Base-by-base conservation (phyloP, 2,797 vertebrate species). In the Parotocinclus haroldoi region DNA sequence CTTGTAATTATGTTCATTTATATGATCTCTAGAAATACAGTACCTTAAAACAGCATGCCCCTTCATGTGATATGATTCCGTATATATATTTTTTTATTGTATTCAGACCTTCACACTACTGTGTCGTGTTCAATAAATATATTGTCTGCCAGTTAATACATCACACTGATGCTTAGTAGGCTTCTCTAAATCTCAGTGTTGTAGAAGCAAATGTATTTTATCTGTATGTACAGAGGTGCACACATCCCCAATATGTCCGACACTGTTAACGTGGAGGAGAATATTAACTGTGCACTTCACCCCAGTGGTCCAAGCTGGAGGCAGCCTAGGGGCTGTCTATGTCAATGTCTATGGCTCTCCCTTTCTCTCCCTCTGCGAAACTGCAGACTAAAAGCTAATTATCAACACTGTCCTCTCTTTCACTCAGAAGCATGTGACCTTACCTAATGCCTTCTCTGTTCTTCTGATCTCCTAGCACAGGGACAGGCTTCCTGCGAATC, bases 331-430 rank as follows among this genome's bases (percentile, higher is more conserved):
- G 71, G 36, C 71, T 53, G 11, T 67, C n/a, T 62, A 19, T 36
- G 14, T 65, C 72, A 69, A 61, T 73, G 44, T 56, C 56, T 66
- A 48, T 76, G 63, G 58, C 42, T 62, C 13, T 73, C 74, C 76
- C 62, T 79, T 63, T 63, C 72, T 9, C 4, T 77, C 68, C 72
- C 67, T 66, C 77, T 76, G 73, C 79, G 70, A 79, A 69, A 82
- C 83, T 78, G 78, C 79, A 72, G 70, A 72, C 67, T 79, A 80
- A 78, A 75, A 79, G 76, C 84, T 86, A 85, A 88, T 90, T 85
- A 86, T 86, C 77, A 82, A 73, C 80, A 81, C 77, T 72, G 76
- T 79, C 57, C 14, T 79, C 71, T 79, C 77, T 58, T 72, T 79
- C 81, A 42, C 68, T 52, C 56, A 45, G 42, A 45, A 36, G 56